A percentile compares a stretch with the other conserved stretches of the same genome.
Evolutionary conservation across 2,888 invertebrate species (phyloP).

Genomic region (Erebia epiphron): DNA sequence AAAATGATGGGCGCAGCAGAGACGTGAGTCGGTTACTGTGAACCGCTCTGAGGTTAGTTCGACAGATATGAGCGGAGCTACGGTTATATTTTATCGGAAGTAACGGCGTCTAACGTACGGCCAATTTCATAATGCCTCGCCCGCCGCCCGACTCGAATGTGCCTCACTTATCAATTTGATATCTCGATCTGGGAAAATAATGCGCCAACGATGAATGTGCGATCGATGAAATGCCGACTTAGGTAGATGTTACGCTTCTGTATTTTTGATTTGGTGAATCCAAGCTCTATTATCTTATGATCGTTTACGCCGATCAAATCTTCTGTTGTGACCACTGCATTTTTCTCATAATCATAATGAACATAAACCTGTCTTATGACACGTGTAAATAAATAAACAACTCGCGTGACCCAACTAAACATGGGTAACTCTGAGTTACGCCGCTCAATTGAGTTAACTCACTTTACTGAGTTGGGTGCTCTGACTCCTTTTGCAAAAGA

Average conservation of each 20-base stretch:
- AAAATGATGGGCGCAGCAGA: slow-evolving; percentile 61
- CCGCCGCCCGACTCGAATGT: slow-evolving; percentile 67
- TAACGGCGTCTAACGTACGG: slow-evolving; percentile 81
- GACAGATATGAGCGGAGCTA: slow-evolving; percentile 78
- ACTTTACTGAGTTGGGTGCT: too few relatives aligned
- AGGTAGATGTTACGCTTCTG: slow-evolving; percentile 28
- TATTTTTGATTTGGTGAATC: slow-evolving; percentile 18
- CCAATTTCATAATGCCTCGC: slow-evolving; percentile 81
- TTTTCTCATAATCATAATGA: neutral
- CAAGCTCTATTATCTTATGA: neutral
- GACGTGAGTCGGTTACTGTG: slow-evolving; percentile 64
- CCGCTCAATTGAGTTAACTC: too few relatives aligned
- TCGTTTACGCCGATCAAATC: neutral
- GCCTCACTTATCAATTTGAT: slow-evolving; percentile 82
- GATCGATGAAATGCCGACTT: slow-evolving; percentile 49
- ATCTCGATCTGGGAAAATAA: slow-evolving; percentile 79
- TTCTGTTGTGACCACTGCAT: neutral
- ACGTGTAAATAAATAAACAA: slow-evolving; percentile 1
- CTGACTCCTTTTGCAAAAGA: too few relatives aligned
- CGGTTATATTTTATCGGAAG: slow-evolving; percentile 82
- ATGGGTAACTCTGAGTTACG: too few relatives aligned
- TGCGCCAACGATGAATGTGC: slow-evolving; percentile 60
- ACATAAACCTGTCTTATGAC: neutral
- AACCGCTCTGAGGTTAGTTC: slow-evolving; percentile 56
- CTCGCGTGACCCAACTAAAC: too few relatives aligned